phyloP scores from a whole-genome alignment of 2,888 invertebrate species.

The Drosophila parthenogenetica region DNA sequence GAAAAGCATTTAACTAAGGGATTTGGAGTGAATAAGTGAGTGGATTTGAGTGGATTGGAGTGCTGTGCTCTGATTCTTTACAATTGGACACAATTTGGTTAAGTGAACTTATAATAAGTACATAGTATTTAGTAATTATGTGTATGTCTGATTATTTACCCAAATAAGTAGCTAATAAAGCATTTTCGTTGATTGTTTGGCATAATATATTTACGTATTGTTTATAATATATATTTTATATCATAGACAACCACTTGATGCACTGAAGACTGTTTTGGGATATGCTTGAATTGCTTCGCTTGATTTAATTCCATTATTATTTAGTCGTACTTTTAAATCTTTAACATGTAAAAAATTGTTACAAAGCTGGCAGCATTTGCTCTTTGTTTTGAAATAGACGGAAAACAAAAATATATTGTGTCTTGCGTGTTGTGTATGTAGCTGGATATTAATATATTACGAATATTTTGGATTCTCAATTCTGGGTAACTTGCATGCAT shows the following conservation, averaged over 20 bases:
- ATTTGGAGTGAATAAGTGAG: no score
- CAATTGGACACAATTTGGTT: conserved; percentile 71
- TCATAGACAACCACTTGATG: conserved; percentile 76
- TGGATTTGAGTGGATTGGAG: background rate
- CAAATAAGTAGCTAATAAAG: conserved; percentile 75
- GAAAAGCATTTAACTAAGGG: conserved; percentile 59
- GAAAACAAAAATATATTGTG: conserved; percentile 3
- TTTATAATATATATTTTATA: conserved; percentile 33
- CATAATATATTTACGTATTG: conserved; percentile 16
- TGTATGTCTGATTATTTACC: conserved; percentile 38
- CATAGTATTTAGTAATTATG: conserved; percentile 25
- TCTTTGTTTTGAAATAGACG: conserved; percentile 9
- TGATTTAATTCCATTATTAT: conserved; percentile 39
- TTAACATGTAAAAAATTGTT: conserved; percentile 41
- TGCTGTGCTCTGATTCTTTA: conserved; percentile 47
- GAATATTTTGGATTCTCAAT: conserved; percentile 23
- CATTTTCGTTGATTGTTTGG: conserved; percentile 78
- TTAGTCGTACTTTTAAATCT: conserved; percentile 13
- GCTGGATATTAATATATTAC: conserved; percentile 25
- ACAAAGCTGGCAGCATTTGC: conserved; percentile 50
- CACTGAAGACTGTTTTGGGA: conserved; percentile 77
- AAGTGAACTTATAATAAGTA: conserved; percentile 47
- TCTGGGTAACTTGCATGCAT: conserved; percentile 41
- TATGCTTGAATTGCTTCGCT: conserved; percentile 76
- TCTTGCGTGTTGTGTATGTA: conserved; percentile 28